Base-by-base conservation (phyloP, 2,797 vertebrate genomes). In the Lepus townsendii region DNA sequence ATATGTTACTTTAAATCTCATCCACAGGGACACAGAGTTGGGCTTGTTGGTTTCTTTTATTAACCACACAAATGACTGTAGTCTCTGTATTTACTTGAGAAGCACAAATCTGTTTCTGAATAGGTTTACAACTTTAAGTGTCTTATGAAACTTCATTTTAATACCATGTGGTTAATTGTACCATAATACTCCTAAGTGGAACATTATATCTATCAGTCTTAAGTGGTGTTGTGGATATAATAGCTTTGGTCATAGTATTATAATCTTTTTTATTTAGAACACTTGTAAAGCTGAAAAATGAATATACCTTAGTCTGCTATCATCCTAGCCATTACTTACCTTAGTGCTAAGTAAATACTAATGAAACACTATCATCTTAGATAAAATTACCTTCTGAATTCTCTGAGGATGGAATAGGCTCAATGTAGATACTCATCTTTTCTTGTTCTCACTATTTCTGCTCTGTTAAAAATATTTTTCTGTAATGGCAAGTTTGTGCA, bases 121-220 rank as follows among this genome's bases (percentile, higher is more conserved):
- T 88, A 95, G 52, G 87, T 97, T 54, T 95, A 95, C 97, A 96
- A 97, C 97, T 98, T 97, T 90, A 92, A 96, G 73, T 91, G 90
- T 47, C 94, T 97, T 95, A 96, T 97, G 96, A 98, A 97, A 97
- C 97, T 97, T 97, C 95, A 93, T 97, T 97, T 97, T 97, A 97
- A 97, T 97, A 79, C 96, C 97, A 91, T 73, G 96, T 94, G 93
- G 95, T 96, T 98, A 98, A 98, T 97, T 97, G 93, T 38, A 73
- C 52, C 71, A 54, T 80, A 96, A 97, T 97, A 89, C 97, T 97
- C 95, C 97, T 97, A 98, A 98, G 87, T 96, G 95, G 95, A 92
- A 78, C 95, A 94, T 96, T 97, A 78, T 93, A 83, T 88, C 95
- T 94, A 97, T 94, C 79, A 94, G 94, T 91, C 79, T 97, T 97